These are phyloP conservation scores for Cantharis lateralis DNA, from an alignment of 2,888 invertebrate species.

Conservation along the genomic window DNA sequence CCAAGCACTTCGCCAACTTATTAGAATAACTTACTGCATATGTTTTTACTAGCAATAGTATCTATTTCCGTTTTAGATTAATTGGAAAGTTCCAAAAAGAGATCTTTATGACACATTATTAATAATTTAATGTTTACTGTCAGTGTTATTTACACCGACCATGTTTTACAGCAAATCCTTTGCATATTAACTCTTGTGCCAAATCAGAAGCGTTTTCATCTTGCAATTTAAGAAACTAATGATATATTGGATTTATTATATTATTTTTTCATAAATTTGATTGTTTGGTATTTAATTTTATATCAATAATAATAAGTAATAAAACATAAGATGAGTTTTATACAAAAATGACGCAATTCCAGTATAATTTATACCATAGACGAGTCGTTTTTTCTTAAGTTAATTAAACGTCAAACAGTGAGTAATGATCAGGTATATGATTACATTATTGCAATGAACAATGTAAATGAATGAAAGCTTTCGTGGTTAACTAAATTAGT, in stretches of 20 bases:
- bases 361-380: neutral
- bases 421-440: neutral
- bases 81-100: neutral
- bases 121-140: neutral
- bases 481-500: neutral
- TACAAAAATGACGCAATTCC: neutral
- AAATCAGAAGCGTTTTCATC: neutral
- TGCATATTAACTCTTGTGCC: neutral
- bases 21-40: conserved; percentile 40
- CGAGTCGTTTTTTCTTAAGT: neutral
- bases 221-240: neutral
- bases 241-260: neutral
- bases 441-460: neutral
- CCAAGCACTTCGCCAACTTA: conserved; percentile 36
- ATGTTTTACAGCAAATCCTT: neutral
- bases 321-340: neutral
- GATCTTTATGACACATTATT: neutral
- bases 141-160: neutral
- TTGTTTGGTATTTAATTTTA: neutral
- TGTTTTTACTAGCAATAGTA: conserved; percentile 12
- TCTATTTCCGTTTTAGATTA: neutral
- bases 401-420: neutral
- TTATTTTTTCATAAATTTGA: neutral
- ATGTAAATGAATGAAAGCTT: neutral
- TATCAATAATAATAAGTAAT: neutral